Evolutionary conservation across 2,113 vertebrate species (phyloP).

Genomic region (Actenoides lindsayi): DNA sequence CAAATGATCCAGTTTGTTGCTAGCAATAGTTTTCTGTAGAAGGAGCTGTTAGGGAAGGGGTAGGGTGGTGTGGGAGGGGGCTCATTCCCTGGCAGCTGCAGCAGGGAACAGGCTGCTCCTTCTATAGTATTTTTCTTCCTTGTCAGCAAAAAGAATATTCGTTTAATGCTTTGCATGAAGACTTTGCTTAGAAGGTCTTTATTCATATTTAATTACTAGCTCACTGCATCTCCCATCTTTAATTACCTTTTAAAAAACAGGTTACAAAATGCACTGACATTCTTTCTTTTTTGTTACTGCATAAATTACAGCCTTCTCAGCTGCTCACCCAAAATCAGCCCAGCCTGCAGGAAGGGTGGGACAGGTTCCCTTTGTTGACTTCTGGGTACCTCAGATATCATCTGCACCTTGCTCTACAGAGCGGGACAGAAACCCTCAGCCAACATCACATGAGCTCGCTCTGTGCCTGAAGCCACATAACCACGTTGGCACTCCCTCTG

Average conservation of each 20-base stretch:
- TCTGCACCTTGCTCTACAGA: not conserved
- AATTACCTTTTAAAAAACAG: constrained; percentile 79
- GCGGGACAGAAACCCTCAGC: not conserved
- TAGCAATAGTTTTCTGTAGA: constrained; percentile 54
- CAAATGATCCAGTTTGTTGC: constrained; percentile 51
- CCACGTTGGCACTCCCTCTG: not conserved
- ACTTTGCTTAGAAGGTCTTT: constrained; percentile 78
- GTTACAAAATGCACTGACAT: constrained; percentile 73
- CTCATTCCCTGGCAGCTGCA: constrained; percentile 62
- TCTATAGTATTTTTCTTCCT: constrained; percentile 65
- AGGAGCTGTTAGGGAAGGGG: not conserved
- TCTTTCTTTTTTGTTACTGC: constrained; percentile 59
- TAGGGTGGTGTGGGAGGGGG: constrained; percentile 42
- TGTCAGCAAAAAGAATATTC: constrained; percentile 73
- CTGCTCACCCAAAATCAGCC: not conserved
- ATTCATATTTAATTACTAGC: constrained; percentile 82
- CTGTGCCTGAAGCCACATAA: not conserved
- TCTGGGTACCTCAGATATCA: not conserved
- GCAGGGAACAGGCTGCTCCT: constrained; percentile 63
- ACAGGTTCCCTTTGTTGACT: not conserved
- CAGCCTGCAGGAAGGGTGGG: not conserved
- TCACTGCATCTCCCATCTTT: constrained; percentile 72
- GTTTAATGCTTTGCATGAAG: constrained; percentile 66
- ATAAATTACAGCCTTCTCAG: constrained; percentile 48
- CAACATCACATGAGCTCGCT: not conserved